Conservation (phyloP, 2,797 vertebrate genomes). For the Sebastes melanostomus region DNA sequence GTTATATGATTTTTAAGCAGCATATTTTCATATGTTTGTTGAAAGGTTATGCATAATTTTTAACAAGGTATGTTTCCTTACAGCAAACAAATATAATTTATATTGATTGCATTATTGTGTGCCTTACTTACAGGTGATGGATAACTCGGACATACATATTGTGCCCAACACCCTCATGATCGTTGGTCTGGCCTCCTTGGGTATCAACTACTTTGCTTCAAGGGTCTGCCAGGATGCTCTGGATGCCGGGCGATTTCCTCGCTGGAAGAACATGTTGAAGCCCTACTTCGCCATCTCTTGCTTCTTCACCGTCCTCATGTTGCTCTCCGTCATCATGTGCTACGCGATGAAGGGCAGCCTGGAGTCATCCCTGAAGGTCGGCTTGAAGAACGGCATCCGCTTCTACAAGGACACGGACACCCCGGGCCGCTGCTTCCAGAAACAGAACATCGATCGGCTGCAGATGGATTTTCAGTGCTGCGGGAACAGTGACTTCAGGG, state of each 20-base stretch:
- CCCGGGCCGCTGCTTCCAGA: conserved; percentile 88
- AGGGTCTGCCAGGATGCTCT: conserved; percentile 85
- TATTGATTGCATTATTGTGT: conserved; percentile 3
- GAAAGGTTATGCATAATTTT: not conserved
- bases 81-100: not conserved
- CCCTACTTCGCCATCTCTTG: conserved; percentile 80
- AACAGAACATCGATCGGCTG: conserved; percentile 87
- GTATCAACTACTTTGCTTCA: conserved; percentile 84
- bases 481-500: conserved; percentile 86
- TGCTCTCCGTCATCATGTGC: conserved; percentile 83
- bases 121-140: conserved; percentile 80
- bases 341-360: conserved; percentile 84
- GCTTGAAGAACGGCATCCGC: conserved; percentile 85
- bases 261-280: conserved; percentile 83
- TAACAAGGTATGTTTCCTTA: not conserved
- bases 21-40: not conserved
- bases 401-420: conserved; percentile 93
- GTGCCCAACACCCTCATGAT: conserved; percentile 87
- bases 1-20: not conserved
- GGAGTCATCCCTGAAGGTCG: conserved; percentile 82
- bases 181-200: conserved; percentile 82
- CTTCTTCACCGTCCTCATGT: conserved; percentile 84
- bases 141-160: conserved; percentile 82
- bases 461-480: conserved; percentile 90
- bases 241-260: conserved; percentile 80